Base-by-base conservation (phyloP, 2,797 vertebrate genomes). In the Melanotaenia trifasciata region DNA sequence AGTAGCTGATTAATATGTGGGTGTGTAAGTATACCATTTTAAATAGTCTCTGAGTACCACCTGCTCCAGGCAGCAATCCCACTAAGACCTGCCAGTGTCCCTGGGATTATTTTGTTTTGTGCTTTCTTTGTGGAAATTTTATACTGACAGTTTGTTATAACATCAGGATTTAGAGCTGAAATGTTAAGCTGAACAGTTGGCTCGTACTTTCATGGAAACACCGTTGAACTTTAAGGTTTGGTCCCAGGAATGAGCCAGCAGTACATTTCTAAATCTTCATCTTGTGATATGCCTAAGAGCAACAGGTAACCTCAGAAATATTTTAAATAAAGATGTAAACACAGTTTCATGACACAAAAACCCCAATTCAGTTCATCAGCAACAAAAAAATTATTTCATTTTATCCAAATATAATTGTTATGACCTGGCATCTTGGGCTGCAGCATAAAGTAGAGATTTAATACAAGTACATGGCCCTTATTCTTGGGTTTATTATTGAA, bases 41-140 rank as follows among this genome's bases (percentile, higher is more conserved):
- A 51, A 96, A 94, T 26, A 95, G 94, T 83, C 96, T 94, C 82
- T 97, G 96, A 54, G 96, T 96, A 22, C 90, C 95, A 60, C 96
- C 96, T 0, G 96, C 95, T 77, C 95, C 96, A 0, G 97, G 96
- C 84, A 97, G 92, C 72, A 95, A 84, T 2, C 95, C 96, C 87
- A 97, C 87, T 80, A 95, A 70, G 66, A 97, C 95, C 88, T 96
- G 96, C 11, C 11, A 94, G 94, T 28, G 87, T 58, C 26, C 90
- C 96, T 84, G 96, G 75, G n/a, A 96, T 58, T 0, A 95, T 96
- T 89, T 94, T 96, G 24, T 40, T 57, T 71, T 80, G 32, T 95
- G 84, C 93, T 96, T 79, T 96, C 79, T 95, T 97, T 26, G 92
- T 96, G 64, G 95, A 94, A 87, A 96, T 85, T 83, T 95, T 88